These are phyloP conservation scores for Aporrectodea caliginosa DNA, from an alignment of 1,140 invertebrate genomes.

Conservation along the genomic window DNA sequence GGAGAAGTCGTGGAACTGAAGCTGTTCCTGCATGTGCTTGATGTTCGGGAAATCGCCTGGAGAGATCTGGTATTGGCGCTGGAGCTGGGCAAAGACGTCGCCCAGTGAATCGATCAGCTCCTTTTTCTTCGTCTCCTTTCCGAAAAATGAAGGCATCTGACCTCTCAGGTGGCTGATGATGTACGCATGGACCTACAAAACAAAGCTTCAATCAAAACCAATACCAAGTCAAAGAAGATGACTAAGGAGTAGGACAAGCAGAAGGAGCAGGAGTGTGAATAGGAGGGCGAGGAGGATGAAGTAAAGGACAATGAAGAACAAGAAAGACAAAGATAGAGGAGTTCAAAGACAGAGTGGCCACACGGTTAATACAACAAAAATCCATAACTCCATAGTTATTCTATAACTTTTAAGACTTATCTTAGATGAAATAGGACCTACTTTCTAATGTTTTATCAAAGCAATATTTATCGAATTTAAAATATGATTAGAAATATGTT, in stretches of 20 bases:
- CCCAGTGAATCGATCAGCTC: constrained; percentile 92
- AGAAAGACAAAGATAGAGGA: not conserved
- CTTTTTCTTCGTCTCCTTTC: constrained; percentile 91
- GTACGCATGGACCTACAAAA: constrained; percentile 82
- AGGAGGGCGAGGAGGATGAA: no score
- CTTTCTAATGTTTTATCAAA: no score
- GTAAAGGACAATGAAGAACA: not conserved
- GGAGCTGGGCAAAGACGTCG: constrained; percentile 79
- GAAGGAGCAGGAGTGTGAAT: no score
- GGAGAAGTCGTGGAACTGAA: constrained; percentile 59
- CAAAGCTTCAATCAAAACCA: constrained; percentile 18
- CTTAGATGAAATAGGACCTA: no score
- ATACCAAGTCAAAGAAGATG: not conserved
- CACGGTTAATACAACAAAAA: no score
- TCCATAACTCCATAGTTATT: no score
- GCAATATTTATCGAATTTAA: no score
- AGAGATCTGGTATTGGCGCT: constrained; percentile 70
- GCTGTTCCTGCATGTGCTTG: constrained; percentile 82
- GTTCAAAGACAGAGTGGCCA: no score
- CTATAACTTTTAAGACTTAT: no score
- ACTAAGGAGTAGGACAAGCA: not conserved
- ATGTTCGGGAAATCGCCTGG: constrained; percentile 93
- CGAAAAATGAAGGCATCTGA: constrained; percentile 89
- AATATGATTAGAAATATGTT: no score
- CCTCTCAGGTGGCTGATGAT: constrained; percentile 89